phyloP scores from a whole-genome alignment of 2,888 invertebrate species.

The Disparrhopalites patrizii region DNA sequence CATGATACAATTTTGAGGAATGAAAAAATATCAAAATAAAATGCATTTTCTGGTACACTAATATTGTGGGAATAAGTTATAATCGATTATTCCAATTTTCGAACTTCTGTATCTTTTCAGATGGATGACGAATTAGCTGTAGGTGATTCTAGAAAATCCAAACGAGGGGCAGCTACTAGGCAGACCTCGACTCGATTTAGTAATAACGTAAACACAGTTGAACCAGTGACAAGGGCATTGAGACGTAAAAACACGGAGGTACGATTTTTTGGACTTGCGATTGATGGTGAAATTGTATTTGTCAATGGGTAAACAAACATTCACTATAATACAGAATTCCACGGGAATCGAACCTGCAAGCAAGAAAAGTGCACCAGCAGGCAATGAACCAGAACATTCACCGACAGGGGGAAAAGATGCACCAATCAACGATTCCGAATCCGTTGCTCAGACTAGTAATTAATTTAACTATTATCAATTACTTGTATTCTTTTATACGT shows the following conservation, averaged over 20 bases:
- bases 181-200: not conserved
- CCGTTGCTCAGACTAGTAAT: not conserved
- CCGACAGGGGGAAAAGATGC: not conserved
- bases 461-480: not conserved
- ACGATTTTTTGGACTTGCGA: not conserved
- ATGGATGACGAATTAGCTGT: not conserved
- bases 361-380: constrained; percentile 14
- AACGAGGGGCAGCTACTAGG: not conserved
- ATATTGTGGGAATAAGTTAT: too few species aligned
- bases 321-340: too few species aligned
- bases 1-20: too few species aligned
- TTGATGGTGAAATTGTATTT: not conserved
- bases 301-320: too few species aligned
- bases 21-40: too few species aligned
- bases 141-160: not conserved
- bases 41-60: too few species aligned
- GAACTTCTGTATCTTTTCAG: too few species aligned
- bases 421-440: not conserved
- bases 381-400: not conserved
- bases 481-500: too few species aligned
- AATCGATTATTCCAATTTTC: too few species aligned
- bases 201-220: not conserved
- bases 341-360: constrained; percentile 10
- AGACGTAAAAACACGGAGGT: constrained; percentile 20
- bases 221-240: constrained; percentile 3